phyloP scores from a whole-genome alignment of 2,113 vertebrate genomes.

The Smithornis capensis region DNA sequence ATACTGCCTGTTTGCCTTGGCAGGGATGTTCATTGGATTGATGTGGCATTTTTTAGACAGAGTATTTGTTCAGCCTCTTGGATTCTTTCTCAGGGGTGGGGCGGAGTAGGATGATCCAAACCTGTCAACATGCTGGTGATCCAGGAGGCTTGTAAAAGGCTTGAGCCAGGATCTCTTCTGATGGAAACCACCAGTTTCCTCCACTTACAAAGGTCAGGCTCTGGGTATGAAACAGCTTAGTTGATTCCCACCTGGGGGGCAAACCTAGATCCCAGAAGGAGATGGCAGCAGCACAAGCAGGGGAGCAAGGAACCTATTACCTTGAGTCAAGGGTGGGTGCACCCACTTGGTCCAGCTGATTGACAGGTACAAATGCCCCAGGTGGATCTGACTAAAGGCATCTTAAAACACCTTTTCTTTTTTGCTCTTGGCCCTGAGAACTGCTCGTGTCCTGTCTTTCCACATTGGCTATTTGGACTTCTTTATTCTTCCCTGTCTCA shows the following conservation, averaged over 20 bases:
- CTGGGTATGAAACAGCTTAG: not conserved
- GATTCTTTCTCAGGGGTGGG: constrained; percentile 33
- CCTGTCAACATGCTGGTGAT: not conserved
- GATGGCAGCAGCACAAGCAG: not conserved
- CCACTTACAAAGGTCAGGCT: not conserved
- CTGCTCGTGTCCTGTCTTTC: not conserved
- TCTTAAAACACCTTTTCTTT: not conserved
- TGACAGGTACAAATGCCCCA: not conserved
- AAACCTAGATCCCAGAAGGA: not conserved
- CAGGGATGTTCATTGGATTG: not conserved
- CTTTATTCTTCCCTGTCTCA: not conserved
- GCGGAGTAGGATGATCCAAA: constrained; percentile 13
- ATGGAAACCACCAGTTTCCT: not conserved
- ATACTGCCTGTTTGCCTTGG: constrained; percentile 53
- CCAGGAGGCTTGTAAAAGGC: not conserved
- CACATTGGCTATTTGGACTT: not conserved
- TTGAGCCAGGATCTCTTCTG: not conserved
- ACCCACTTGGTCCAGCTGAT: not conserved
- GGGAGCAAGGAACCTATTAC: not conserved
- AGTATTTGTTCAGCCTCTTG: constrained; percentile 39
- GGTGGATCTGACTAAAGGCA: not conserved
- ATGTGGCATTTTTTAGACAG: not conserved
- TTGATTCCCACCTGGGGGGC: not conserved
- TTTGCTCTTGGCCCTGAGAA: not conserved
- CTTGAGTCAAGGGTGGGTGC: not conserved